These are phyloP conservation scores for Gymnobelideus leadbeateri DNA, from an alignment of 2,113 vertebrate species.

Conservation along the genomic window DNA sequence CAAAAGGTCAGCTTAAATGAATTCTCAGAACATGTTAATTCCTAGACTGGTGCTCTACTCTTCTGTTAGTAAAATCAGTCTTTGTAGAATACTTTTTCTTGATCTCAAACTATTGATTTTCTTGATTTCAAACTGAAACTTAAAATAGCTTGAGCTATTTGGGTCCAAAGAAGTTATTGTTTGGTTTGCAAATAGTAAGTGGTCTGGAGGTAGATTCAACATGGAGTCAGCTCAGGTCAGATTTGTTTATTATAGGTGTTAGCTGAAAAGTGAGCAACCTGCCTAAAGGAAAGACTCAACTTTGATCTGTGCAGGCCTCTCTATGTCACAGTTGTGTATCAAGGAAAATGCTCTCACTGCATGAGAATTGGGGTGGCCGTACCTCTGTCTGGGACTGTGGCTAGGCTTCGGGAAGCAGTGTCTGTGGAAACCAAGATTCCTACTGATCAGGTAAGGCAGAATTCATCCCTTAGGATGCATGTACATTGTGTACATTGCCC, in stretches of 20 bases:
- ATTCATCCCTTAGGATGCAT: neutral
- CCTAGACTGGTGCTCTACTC: neutral
- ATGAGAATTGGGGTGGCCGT: constrained; percentile 97
- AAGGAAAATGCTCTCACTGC: constrained; percentile 97
- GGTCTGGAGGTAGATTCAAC: constrained; percentile 7
- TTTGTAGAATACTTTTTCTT: constrained; percentile 8
- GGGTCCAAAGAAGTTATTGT: neutral
- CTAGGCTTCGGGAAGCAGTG: constrained; percentile 94
- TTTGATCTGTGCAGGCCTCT: constrained; percentile 88
- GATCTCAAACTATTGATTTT: constrained; percentile 5
- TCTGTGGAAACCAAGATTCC: constrained; percentile 97
- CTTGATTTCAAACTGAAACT: neutral
- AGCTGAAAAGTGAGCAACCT: constrained; percentile 12
- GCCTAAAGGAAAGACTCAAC: constrained; percentile 59
- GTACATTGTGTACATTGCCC: neutral
- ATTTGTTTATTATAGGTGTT: neutral
- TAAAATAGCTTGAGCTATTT: neutral
- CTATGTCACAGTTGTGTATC: constrained; percentile 96
- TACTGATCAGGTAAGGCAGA: constrained; percentile 91
- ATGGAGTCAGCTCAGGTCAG: constrained; percentile 4
- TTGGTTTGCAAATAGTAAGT: neutral
- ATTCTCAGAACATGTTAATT: neutral
- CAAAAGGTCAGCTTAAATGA: neutral
- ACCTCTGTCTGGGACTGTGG: constrained; percentile 93
- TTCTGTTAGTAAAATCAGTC: neutral